These are phyloP conservation scores for Zhuqinia jingwanae DNA, from an alignment of 2,888 invertebrate genomes.

Conservation along the genomic window DNA sequence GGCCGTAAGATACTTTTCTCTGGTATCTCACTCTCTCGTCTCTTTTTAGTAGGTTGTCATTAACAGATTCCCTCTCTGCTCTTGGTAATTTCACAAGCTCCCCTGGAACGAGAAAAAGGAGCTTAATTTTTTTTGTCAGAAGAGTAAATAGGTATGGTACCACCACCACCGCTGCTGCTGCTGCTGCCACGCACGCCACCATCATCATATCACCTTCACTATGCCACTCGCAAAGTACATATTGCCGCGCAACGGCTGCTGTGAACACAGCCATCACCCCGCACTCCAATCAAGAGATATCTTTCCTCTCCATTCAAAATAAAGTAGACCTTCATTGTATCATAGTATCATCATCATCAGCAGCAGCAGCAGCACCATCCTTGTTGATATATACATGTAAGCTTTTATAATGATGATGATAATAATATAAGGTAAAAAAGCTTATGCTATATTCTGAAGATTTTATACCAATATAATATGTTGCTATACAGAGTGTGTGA, in stretches of 20 bases:
- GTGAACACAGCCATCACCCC: not conserved
- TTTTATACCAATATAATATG: constrained; percentile 2
- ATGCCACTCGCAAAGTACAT: not conserved
- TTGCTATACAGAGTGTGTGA: not conserved
- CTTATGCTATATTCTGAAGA: not conserved
- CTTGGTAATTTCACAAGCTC: constrained; percentile 59
- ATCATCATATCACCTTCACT: not conserved
- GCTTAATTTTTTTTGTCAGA: constrained; percentile 66
- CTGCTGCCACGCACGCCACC: not conserved
- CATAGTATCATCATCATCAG: not conserved
- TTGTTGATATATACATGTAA: constrained; percentile 14
- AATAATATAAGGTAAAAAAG: constrained; percentile 43
- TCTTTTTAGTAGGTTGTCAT: constrained; percentile 55
- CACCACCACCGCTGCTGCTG: no score
- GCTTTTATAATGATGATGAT: constrained; percentile 17
- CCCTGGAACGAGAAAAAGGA: constrained; percentile 63
- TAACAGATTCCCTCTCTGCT: constrained; percentile 53
- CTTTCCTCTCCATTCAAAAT: constrained; percentile 16
- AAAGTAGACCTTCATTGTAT: not conserved
- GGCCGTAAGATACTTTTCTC: not conserved
- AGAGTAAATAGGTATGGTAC: no score
- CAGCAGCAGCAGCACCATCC: no score
- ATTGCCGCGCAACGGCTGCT: not conserved
- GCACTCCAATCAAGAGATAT: constrained; percentile 55
- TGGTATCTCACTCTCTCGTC: not conserved